These are phyloP conservation scores for Atopsyche davidsoni DNA, from an alignment of 1,140 invertebrate species.

Conservation along the genomic window DNA sequence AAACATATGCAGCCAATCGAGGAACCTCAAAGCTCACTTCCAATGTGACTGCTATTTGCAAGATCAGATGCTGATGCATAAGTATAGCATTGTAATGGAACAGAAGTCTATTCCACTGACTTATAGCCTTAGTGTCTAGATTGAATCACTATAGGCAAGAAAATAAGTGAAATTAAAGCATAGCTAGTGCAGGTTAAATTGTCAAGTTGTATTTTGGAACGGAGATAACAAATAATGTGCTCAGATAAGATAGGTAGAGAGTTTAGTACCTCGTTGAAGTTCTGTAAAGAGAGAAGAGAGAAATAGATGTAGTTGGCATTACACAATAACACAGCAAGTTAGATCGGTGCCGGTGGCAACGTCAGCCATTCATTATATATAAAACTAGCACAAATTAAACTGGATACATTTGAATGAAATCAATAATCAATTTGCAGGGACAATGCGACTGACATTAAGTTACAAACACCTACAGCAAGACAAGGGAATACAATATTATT, in stretches of 20 bases:
- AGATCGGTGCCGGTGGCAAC: constrained; percentile 18
- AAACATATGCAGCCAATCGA: too few species aligned
- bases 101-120: too few species aligned
- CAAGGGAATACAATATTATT: constrained; percentile 12
- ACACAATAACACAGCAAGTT: constrained; percentile 22
- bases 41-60: too few species aligned
- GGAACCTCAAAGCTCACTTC: too few species aligned
- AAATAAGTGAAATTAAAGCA: constrained; percentile 14
- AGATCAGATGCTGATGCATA: too few species aligned
- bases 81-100: too few species aligned
- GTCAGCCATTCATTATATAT: constrained; percentile 8
- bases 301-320: constrained; percentile 28
- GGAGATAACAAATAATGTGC: constrained; percentile 5
- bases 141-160: too few species aligned
- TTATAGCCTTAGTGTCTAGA: too few species aligned
- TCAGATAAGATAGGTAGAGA: constrained; percentile 16
- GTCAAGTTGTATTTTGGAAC: constrained; percentile 8
- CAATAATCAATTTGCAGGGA: constrained; percentile 9
- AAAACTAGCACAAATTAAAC: constrained; percentile 6
- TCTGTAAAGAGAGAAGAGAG: constrained; percentile 31
- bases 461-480: constrained; percentile 25
- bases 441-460: constrained; percentile 22
- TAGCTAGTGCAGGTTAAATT: constrained; percentile 5
- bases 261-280: constrained; percentile 30
- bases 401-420: constrained; percentile 5